Base-by-base conservation (phyloP, 2,797 vertebrate genomes). In the Diceros bicornis region DNA sequence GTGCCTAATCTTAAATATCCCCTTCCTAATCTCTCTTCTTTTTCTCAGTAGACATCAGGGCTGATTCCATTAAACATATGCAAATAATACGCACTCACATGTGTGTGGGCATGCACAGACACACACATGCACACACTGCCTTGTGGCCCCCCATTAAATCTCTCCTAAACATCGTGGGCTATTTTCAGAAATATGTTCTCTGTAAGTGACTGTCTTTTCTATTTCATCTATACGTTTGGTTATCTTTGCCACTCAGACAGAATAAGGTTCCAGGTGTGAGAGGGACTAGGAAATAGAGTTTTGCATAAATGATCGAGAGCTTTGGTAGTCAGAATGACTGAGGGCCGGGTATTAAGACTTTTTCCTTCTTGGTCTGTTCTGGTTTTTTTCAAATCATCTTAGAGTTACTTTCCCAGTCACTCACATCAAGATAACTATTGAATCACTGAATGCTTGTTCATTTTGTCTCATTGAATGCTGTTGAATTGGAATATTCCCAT, bases 31-130 rank as follows among this genome's bases (percentile, higher is more conserved):
- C 52, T 62, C 50, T 85, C 59, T 94, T 86, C 82, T 81, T 82
- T 96, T 92, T 86, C 90, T 89, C 88, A n/a, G 41, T 78, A 93
- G 52, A 96, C 85, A 96, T 97, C 96, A 97, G 96, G 97, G 97
- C 85, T 96, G 78, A 84, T 68, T 81, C 59, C 85, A 69, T 88
- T 34, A 87, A 59, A 71, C 64, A 81, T 55, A 57, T 94, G 89
- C 96, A 89, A 77, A 92, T 86, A 86, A 52, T 41, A 69, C 44
- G 52, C 50, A 59, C 61, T 61, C 52, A 13, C 13, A 1, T 16
- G 29, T 91, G 77, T 75, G 66, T 9, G 27, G 32, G 10, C 8
- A 6, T 11, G 8, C 34, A 52, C n/a, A 2, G 14, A 8, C n/a
- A 44, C 50, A 68, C 32, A 6, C 29, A 9, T 44, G 50, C 69